Evolutionary conservation across 1,140 invertebrate genomes (phyloP).

Genomic region (Proales similis): DNA sequence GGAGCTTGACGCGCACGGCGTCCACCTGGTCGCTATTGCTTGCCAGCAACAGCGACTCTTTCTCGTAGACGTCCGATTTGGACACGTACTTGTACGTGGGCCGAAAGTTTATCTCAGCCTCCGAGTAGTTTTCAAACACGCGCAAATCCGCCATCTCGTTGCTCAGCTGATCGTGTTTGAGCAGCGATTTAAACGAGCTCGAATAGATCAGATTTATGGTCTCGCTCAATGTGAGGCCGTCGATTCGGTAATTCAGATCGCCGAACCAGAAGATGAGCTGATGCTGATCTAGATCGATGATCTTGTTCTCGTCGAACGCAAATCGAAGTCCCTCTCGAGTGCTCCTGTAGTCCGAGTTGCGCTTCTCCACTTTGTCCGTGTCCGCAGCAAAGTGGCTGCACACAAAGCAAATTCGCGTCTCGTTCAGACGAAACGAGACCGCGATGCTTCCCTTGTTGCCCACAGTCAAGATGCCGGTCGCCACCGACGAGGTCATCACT

Average conservation of each 20-base stretch:
- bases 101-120: constrained; percentile 78
- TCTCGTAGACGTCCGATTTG: constrained; percentile 89
- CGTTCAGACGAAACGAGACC: constrained; percentile 79
- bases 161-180: constrained; percentile 80
- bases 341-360: constrained; percentile 55
- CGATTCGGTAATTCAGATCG: constrained; percentile 97
- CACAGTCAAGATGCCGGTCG: constrained; percentile 91
- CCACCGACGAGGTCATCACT: constrained; percentile 86
- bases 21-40: constrained; percentile 85
- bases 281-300: constrained; percentile 68
- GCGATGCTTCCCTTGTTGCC: constrained; percentile 89
- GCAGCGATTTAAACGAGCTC: constrained; percentile 68
- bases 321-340: not conserved
- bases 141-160: constrained; percentile 53
- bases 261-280: constrained; percentile 99
- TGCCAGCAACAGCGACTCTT: constrained; percentile 65
- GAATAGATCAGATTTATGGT: constrained; percentile 74
- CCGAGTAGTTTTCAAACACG: constrained; percentile 78
- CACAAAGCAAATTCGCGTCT: constrained; percentile 89
- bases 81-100: constrained; percentile 98
- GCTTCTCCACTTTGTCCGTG: constrained; percentile 1
- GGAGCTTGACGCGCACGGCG: constrained; percentile 58
- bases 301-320: constrained; percentile 57
- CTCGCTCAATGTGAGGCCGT: constrained; percentile 73
- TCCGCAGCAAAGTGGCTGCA: constrained; percentile 98